Percentiles rank a stretch among this genome's conserved stretches.
Conservation (phyloP, 2,113 vertebrate genomes). For the Chionis minor region DNA sequence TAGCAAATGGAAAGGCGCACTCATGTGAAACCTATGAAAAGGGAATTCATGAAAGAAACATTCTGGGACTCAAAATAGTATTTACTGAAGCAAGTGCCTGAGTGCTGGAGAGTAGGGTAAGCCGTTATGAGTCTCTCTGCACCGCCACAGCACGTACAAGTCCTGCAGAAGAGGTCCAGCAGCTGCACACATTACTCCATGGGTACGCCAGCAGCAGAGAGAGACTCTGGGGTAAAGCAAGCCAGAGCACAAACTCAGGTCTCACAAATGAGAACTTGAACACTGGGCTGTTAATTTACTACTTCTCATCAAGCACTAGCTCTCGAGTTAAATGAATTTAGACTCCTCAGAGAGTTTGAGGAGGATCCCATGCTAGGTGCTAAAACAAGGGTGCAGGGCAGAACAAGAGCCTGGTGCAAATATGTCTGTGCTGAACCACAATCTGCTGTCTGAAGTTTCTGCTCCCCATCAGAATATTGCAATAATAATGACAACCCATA, state of each 20-base stretch:
- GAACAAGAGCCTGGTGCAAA: not conserved
- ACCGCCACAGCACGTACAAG: rapidly evolving
- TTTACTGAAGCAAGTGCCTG: not conserved
- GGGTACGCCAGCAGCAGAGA: rapidly evolving
- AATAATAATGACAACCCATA: not conserved
- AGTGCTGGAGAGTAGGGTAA: not conserved
- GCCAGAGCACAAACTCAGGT: not conserved
- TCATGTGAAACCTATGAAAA: not conserved
- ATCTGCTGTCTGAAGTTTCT: not conserved
- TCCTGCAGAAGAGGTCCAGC: not conserved
- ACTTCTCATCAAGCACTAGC: not conserved
- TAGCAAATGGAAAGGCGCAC: not conserved
- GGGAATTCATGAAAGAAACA: not conserved
- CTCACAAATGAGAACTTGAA: not conserved
- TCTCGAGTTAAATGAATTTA: not conserved
- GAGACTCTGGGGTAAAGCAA: not conserved
- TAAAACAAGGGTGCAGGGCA: not conserved
- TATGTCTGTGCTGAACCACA: not conserved
- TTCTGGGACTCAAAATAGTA: not conserved
- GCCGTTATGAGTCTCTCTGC: not conserved
- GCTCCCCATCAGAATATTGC: not conserved
- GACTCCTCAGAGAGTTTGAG: not conserved
- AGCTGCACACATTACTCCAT: not conserved
- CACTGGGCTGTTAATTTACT: not conserved
- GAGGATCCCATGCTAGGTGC: not conserved